phyloP scores from a whole-genome alignment of 2,113 vertebrate species.

The Onychostruthus taczanowskii region DNA sequence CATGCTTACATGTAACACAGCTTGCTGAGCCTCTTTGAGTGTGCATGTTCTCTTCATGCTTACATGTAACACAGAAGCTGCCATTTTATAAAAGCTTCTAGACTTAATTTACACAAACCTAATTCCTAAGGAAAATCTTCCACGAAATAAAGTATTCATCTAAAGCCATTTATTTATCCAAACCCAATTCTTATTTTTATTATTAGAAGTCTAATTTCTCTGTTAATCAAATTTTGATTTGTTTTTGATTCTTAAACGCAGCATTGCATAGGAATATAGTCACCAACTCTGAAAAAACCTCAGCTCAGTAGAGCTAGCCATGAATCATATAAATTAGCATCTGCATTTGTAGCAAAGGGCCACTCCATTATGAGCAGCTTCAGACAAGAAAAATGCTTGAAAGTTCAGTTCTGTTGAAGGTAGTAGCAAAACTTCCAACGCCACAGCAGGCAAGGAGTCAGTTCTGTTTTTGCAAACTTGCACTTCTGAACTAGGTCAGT shows the following conservation, averaged over 20 bases:
- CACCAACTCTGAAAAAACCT: background rate
- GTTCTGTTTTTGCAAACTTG: background rate
- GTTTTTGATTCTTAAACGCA: background rate
- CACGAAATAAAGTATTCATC: background rate
- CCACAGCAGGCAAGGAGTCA: background rate
- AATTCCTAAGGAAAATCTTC: background rate
- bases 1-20: accelerated
- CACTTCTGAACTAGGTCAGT: background rate
- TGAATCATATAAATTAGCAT: background rate
- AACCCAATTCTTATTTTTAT: background rate
- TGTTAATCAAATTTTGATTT: background rate
- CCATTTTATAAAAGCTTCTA: background rate
- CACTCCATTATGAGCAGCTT: background rate
- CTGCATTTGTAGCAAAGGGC: background rate
- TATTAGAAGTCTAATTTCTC: background rate
- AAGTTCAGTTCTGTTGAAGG: background rate
- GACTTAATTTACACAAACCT: background rate
- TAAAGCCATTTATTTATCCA: background rate
- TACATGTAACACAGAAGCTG: background rate
- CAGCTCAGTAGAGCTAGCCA: background rate
- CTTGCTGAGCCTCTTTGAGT: background rate
- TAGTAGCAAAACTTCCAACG: background rate
- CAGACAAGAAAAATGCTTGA: background rate
- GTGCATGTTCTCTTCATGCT: background rate
- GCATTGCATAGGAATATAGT: background rate